Evolutionary conservation across 2,113 vertebrate genomes (phyloP), one percentile per base, ranked within the genome.

Genomic region (Ophiodon elongatus): DNA sequence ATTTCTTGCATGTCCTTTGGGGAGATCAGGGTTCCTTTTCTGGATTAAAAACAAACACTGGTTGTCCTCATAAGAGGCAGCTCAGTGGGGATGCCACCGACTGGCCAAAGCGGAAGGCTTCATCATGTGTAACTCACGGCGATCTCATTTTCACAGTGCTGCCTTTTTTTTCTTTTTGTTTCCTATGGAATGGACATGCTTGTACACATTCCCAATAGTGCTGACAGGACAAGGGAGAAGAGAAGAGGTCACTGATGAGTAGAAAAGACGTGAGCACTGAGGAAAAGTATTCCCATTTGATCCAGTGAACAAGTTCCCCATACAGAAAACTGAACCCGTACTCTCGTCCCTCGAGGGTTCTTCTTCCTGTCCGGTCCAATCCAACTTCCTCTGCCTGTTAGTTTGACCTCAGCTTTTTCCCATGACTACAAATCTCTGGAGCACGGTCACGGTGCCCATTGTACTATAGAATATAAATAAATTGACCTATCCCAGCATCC

Each of bases 341-440:
- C 66, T 68, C 9, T 29, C 0, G 27, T 82, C 89, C 73, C 91
- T 5, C 1, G 83, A 77, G 86, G 65, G 25, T 68, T 54, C 70
- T 33, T 71, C 83, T 85, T 91, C 88, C 83, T 69, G 68, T 80
- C 10, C 29, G 0, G 23, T 25, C 27, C 65, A 6, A 23, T 50
- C 60, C 69, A 50, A 62, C 67, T 43, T 31, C 79, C 71, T 64
- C 75, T 91, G 89, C 88, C 85, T 79, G 74, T 82, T 64, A 79
- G 39, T 75, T 79, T 90, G 91, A 93, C 92, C 92, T 89, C 73
- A 66, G 71, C 65, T 70, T 62, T 91, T 93, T 94, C 92, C 88
- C 93, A 94, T 86, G 93, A 91, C 89, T 91, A 85, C 87, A 84
- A 81, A 68, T 86, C 89, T 78, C 88, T 9, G 45, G 83, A 83